Evolutionary conservation across 2,113 vertebrate genomes (phyloP), one percentile per base, ranked within the genome.

Genomic region (Sus scrofa): DNA sequence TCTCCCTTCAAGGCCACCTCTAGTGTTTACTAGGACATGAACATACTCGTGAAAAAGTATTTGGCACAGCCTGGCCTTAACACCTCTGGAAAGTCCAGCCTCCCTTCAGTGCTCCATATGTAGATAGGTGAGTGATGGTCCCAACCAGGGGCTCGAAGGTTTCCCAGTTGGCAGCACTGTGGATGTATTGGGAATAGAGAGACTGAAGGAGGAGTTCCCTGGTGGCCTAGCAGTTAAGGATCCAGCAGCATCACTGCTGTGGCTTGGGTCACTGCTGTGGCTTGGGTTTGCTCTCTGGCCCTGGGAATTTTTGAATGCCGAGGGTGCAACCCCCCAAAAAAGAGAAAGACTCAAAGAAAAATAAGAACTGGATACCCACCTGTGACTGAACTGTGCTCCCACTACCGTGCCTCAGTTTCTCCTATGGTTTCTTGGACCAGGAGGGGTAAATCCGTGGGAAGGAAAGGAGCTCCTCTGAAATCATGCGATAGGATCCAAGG

Each of bases 381-480:
- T 34, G 34, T 22, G 78, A 79, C 89, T 90, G 44, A 34, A 63
- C 92, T 85, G 78, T 75, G 50, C 60, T 75, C 68, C 68, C 37
- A 22, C 54, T 56, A 39, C 74, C 0, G 5, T 92, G 81, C 94
- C 97, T 98, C 96, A 91, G 96, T 97, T 97, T 97, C 86, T 92
- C 84, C 81, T 56, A 50, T 65, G 73, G 84, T 60, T 93, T 86
- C 95, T 84, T 50, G 62, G 87, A 74, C 65, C 54, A 18, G 71
- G 96, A 95, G 67, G 95, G 86, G 34, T 60, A 62, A 85, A 82
- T 94, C 95, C 87, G 71, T 98, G 97, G 97, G 98, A 98, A 98
- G 96, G 84, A 71, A 71, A 91, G 71, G 60, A 90, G 71, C 86
- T 39, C 74, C 86, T 96, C 96, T 92, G 75, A 91, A 96, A 91